phyloP scores from a whole-genome alignment of 2,888 invertebrate genomes.

The Drosophila paranaensis region DNA sequence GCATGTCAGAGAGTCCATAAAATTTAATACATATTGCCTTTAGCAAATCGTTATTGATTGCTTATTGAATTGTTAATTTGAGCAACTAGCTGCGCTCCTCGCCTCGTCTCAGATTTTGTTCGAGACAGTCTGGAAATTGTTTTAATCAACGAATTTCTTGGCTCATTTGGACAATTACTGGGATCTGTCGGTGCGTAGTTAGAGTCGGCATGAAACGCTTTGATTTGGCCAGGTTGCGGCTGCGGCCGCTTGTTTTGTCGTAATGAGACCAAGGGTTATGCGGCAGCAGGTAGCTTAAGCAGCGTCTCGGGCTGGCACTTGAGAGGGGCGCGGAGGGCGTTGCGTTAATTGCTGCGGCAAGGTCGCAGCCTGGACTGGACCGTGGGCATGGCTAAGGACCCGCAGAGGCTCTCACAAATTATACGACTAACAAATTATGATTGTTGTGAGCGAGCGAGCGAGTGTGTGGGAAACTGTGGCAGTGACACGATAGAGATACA shows the following conservation, averaged over 20 bases:
- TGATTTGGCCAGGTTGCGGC: slow-evolving; percentile 51
- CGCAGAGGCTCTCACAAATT: slow-evolving; percentile 43
- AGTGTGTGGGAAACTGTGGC: slow-evolving; percentile 46
- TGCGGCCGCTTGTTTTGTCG: slow-evolving; percentile 37
- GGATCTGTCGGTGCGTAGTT: slow-evolving; percentile 3
- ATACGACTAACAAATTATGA: slow-evolving; percentile 68
- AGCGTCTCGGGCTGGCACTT: too few relatives aligned
- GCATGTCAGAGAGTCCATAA: too few relatives aligned
- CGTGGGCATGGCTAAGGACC: slow-evolving; percentile 26
- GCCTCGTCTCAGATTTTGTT: background rate
- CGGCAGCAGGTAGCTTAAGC: slow-evolving; percentile 11
- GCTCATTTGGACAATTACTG: slow-evolving; percentile 37
- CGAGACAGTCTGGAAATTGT: slow-evolving; percentile 11
- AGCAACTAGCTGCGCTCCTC: background rate
- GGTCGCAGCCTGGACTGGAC: slow-evolving; percentile 44
- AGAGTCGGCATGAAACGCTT: slow-evolving; percentile 58
- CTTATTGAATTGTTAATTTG: background rate
- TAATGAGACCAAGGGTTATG: slow-evolving; percentile 46
- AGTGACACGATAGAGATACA: slow-evolving; percentile 47
- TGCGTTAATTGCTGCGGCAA: slow-evolving; percentile 56
- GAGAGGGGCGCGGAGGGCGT: background rate
- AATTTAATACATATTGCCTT: too few relatives aligned
- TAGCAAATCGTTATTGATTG: too few relatives aligned
- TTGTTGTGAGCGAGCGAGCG: slow-evolving; percentile 8
- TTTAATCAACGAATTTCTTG: slow-evolving; percentile 20